phyloP scores from a whole-genome alignment of 2,797 vertebrate genomes.

The Strix occidentalis region DNA sequence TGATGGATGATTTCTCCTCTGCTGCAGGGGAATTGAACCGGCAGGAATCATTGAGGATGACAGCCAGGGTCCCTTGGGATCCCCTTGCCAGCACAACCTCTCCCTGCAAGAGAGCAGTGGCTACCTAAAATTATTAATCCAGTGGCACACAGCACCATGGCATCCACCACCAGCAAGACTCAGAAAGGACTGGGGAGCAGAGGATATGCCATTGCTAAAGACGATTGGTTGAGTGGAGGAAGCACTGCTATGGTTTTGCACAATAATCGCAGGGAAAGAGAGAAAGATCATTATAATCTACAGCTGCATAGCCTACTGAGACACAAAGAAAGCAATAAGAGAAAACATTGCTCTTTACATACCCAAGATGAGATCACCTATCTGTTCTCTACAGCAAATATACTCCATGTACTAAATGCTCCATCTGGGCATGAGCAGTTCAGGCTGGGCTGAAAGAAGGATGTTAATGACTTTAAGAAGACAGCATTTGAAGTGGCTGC shows the following conservation, averaged over 20 bases:
- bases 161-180: neutral
- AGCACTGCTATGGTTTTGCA: neutral
- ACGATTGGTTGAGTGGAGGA: neutral
- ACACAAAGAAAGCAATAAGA: neutral
- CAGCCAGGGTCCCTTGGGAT: neutral
- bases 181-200: neutral
- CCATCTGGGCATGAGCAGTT: neutral
- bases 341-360: neutral
- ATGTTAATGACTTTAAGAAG: neutral
- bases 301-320: neutral
- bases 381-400: neutral
- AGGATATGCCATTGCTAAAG: neutral
- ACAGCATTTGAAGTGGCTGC: neutral
- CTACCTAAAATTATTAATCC: neutral
- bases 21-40: neutral
- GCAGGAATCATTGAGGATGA: neutral
- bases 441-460: neutral
- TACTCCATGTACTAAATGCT: neutral
- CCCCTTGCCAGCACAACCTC: neutral
- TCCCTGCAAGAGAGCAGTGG: neutral
- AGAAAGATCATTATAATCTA: neutral
- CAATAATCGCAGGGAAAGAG: neutral
- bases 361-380: neutral
- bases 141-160: rapidly evolving
- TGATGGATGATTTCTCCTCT: neutral